Evolutionary conservation across 1,140 invertebrate genomes (phyloP).

Genomic region (Thalassaphorura encarpata): DNA sequence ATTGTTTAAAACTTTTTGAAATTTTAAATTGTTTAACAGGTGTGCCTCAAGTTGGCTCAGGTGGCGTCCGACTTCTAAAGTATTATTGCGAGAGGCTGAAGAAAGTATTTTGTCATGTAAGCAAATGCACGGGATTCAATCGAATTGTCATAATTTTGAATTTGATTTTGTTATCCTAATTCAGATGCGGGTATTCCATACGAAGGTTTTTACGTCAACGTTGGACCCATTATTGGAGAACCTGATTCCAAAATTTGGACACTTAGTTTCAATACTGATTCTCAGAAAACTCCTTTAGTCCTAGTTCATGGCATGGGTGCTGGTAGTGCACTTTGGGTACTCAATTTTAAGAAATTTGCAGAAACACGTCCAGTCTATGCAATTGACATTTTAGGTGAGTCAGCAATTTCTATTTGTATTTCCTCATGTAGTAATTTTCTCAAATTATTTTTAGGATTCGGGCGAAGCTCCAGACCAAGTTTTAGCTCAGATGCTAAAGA

Average conservation of each 20-base stretch:
- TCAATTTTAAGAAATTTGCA: slow-evolving; percentile 68
- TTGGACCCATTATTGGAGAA: slow-evolving; percentile 60
- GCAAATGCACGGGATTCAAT: too few species aligned
- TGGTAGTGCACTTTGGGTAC: slow-evolving; percentile 76
- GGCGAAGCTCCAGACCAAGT: slow-evolving; percentile 73
- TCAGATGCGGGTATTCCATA: slow-evolving; percentile 67
- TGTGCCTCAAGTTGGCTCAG: too few species aligned
- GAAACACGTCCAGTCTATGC: slow-evolving; percentile 76
- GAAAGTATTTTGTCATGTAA: too few species aligned
- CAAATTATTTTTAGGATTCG: too few species aligned
- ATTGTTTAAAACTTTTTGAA: too few species aligned
- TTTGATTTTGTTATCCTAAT: too few species aligned
- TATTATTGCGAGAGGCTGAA: too few species aligned
- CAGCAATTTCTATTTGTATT: too few species aligned
- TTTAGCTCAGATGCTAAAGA: slow-evolving; percentile 68
- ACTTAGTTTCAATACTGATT: slow-evolving; percentile 65
- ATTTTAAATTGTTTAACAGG: too few species aligned
- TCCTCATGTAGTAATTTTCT: too few species aligned
- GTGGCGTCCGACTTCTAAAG: too few species aligned
- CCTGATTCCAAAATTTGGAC: slow-evolving; percentile 57
- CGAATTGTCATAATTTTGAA: too few species aligned
- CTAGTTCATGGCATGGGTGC: slow-evolving; percentile 87
- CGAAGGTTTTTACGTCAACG: slow-evolving; percentile 69
- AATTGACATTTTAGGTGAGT: slow-evolving; percentile 83
- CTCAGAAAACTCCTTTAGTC: slow-evolving; percentile 64